phyloP scores from a whole-genome alignment of 2,113 vertebrate species.

The Entosphenus tridentatus region DNA sequence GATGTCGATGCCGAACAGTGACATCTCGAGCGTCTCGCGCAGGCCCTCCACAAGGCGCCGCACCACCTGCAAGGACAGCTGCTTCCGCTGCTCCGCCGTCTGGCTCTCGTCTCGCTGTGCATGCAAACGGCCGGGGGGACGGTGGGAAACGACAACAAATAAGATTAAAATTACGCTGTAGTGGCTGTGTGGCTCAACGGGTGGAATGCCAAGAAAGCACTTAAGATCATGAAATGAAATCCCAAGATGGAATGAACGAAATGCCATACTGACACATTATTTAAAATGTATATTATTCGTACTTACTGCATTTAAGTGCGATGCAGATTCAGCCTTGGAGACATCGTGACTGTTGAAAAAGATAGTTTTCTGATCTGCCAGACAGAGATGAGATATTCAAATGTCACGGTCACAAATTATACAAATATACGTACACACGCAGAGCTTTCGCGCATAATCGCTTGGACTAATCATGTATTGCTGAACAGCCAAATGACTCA shows the following conservation, averaged over 20 bases:
- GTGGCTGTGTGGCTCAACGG: no score
- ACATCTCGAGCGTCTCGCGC: slow-evolving; percentile 57
- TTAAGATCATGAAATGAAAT: background rate
- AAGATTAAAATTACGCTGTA: no score
- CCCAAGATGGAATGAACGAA: background rate
- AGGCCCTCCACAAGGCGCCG: slow-evolving; percentile 21
- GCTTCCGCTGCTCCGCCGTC: background rate
- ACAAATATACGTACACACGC: slow-evolving; percentile 11
- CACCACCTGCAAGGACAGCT: background rate
- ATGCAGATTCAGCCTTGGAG: slow-evolving; percentile 90
- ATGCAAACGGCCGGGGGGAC: no score
- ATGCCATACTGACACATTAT: background rate
- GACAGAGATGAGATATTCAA: slow-evolving; percentile 10
- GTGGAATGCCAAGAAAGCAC: no score
- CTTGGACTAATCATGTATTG: slow-evolving; percentile 3
- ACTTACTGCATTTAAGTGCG: slow-evolving; percentile 73
- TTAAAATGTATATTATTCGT: no score
- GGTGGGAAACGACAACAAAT: no score
- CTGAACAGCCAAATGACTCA: slow-evolving; percentile 17
- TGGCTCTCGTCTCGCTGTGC: no score
- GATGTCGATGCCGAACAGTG: slow-evolving; percentile 82
- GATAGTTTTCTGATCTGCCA: slow-evolving; percentile 81
- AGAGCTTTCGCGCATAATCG: slow-evolving; percentile 10
- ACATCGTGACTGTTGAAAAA: slow-evolving; percentile 99
- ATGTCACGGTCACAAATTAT: slow-evolving; percentile 14